Evolutionary conservation across 2,113 vertebrate genomes (phyloP).

Genomic region (Climacteris rufus): DNA sequence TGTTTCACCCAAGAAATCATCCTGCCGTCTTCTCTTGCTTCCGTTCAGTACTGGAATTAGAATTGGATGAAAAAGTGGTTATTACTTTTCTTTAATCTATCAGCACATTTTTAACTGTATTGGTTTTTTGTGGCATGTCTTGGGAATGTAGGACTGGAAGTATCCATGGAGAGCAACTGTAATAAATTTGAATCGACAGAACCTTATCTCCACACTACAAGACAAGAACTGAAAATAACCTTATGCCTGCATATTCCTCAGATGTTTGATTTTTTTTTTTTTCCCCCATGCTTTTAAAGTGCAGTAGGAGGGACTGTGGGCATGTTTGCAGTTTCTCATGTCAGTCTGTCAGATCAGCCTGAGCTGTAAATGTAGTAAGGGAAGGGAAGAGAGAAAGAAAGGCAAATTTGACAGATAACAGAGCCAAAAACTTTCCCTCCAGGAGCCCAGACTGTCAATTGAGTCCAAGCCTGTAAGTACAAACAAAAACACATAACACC

Average conservation of each 20-base stretch:
- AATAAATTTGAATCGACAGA: neutral
- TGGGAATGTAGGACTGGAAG: neutral
- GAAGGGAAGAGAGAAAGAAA: neutral
- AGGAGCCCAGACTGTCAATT: neutral
- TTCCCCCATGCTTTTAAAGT: neutral
- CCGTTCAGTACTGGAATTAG: neutral
- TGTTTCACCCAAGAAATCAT: neutral
- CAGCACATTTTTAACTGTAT: neutral
- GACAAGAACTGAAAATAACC: neutral
- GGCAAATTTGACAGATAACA: neutral
- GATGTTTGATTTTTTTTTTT: neutral
- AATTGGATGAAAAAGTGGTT: neutral
- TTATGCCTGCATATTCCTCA: neutral
- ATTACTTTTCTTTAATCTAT: neutral
- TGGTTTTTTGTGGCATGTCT: neutral
- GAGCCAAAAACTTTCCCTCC: neutral
- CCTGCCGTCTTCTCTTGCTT: neutral
- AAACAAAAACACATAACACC: neutral
- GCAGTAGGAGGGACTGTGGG: neutral
- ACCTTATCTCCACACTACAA: neutral
- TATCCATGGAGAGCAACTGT: neutral
- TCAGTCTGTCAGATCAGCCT: neutral
- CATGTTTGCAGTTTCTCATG: neutral
- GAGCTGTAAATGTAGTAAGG: neutral
- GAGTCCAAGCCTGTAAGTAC: neutral